phyloP scores from a whole-genome alignment of 2,888 invertebrate genomes.

The Acleris holmiana region DNA sequence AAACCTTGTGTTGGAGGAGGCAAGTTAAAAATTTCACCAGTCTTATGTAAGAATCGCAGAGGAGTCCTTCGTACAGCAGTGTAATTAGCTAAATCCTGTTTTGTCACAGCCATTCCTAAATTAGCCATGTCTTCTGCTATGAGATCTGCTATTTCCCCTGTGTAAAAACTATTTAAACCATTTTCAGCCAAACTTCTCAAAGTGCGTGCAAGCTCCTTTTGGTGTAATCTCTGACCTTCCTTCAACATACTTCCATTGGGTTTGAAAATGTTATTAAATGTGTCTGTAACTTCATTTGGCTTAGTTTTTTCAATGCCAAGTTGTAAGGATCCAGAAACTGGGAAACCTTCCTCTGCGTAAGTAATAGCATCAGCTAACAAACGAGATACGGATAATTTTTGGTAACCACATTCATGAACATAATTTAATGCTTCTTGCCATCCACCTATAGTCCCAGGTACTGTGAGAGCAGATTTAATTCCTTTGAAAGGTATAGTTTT shows the following conservation, averaged over 20 bases:
- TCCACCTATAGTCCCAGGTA: slow-evolving; percentile 73
- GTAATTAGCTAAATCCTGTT: slow-evolving; percentile 66
- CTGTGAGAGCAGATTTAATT: slow-evolving; percentile 67
- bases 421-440: slow-evolving; percentile 76
- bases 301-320: slow-evolving; percentile 39
- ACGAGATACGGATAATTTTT: slow-evolving; percentile 55
- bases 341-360: slow-evolving; percentile 71
- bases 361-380: slow-evolving; percentile 67
- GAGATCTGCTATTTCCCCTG: slow-evolving; percentile 62
- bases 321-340: slow-evolving; percentile 57
- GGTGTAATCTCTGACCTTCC: slow-evolving; percentile 61
- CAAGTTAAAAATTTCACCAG: slow-evolving; percentile 66
- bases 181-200: slow-evolving; percentile 59
- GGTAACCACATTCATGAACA: slow-evolving; percentile 67
- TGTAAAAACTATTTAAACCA: slow-evolving; percentile 70
- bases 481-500: slow-evolving; percentile 63
- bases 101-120: slow-evolving; percentile 68
- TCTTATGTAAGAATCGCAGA: slow-evolving; percentile 59
- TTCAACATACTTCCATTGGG: slow-evolving; percentile 57
- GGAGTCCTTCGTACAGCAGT: slow-evolving; percentile 62
- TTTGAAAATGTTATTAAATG: slow-evolving; percentile 57
- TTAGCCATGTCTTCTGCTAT: slow-evolving; percentile 64
- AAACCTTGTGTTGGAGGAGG: slow-evolving; percentile 79
- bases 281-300: slow-evolving; percentile 39
- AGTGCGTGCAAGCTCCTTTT: slow-evolving; percentile 65